Evolutionary conservation across 2,888 invertebrate genomes (phyloP), one percentile per base, ranked within the genome.

Genomic region (Athetis lepigone): DNA sequence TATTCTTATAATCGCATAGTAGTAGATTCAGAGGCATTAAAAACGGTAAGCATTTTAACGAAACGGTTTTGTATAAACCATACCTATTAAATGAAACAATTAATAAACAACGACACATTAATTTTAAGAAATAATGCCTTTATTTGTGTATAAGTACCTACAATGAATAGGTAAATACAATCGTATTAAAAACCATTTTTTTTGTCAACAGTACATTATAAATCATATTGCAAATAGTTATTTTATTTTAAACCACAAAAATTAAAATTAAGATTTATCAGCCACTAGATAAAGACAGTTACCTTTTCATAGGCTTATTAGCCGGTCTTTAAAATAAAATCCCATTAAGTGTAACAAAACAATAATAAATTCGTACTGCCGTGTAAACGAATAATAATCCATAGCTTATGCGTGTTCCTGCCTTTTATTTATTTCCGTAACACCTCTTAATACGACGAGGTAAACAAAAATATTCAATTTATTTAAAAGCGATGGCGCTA

Each of bases 391-490:
- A 36, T 19, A 21, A 43, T 37, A 23, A 45, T 69, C 47, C 9
- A 0, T 27, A 27, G n/a, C 43, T 27, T 69, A 45, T 33, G 52
- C 52, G 68, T 58, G 59, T 58, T 49, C 16, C 13, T 39, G 36
- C 13, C 36, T 19, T 40, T 56, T 50, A 36, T 72, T 58, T 52
- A 72, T 54, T 65, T 43, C 13, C 27, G 54, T 54, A 49, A 43
- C 46, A 25, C 46, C 21, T 45, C 4, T 33, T 33, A 33, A n/a
- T 46, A 21, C 29, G 18, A 13, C 19, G 6, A 39, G 29, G 45
- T 40, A 27, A 50, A 39, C 37, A 29, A 70, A 72, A 36, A 62
- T 57, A 75, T 64, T 72, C 71, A 64, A 75, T 70, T 72, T 64
- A 49, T 52, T 29, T 63, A 59, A 75, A 60, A 66, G 50, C 51